Evolutionary conservation across 2,797 vertebrate species (phyloP), one percentile per base, ranked within the genome.

Genomic region (Xiphorhynchus erythropygius): DNA sequence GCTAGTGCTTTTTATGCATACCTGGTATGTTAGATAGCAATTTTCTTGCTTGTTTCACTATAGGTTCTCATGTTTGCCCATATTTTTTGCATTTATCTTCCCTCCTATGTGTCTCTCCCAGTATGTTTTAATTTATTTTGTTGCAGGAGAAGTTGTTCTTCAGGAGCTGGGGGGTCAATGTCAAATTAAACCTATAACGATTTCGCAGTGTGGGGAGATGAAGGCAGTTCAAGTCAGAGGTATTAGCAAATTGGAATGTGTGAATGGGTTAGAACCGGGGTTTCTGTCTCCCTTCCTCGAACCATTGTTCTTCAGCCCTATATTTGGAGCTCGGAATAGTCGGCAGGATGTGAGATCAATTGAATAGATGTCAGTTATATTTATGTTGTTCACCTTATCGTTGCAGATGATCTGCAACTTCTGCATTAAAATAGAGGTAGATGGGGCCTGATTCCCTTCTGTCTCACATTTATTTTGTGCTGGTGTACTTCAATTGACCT

Each of bases 351-450:
- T 82, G 68, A 84, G 42, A 96, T 94, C 86, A 85, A 75, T 90
- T 82, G 85, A 94, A 90, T 91, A 77, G 78, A 79, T 95, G 87
- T 94, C 91, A 86, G 84, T 88, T 94, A 69, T 90, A 86, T 92
- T 96, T 95, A 71, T 69, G 71, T 84, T 87, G 65, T 33, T 87
- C 87, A 39, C 60, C 90, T 75, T 85, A 91, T 82, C 93, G 77
- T 90, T 92, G 90, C 76, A 79, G 91, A 93, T 96, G 73, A 92
- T 93, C 84, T 95, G 84, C 87, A 92, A 69, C 46, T 83, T 78
- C 84, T 81, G 80, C 56, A 87, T 81, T 94, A 93, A 94, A 90
- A 80, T 2, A 82, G 73, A 94, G 80, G 56, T 95, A 76, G 63
- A 88, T n/a, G 57, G 41, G 33, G 53, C 18, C 44, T 30, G 74